Base-by-base conservation (phyloP, 2,888 invertebrate species). In the Litoditis marina region DNA sequence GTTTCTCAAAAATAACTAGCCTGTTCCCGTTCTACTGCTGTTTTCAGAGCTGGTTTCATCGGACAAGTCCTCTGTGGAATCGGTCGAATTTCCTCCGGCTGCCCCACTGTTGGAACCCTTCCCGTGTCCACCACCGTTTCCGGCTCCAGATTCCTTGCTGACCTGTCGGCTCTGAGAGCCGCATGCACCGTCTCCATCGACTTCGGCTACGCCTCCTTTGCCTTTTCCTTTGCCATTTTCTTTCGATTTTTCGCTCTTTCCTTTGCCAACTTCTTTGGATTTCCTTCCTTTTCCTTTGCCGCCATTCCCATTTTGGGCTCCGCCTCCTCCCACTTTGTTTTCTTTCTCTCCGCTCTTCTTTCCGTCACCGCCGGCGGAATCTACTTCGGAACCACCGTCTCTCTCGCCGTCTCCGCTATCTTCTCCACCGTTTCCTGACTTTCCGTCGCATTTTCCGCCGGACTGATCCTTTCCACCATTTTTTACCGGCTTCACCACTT, bases 381-480 rank as follows among this genome's bases (percentile, higher is more conserved):
- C 42, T 11, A 13, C 55, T 19, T 19, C 55, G 11, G 16, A n/a
- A n/a, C n/a, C 32, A 30, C 28, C 2, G 16, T 57, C 44, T 5
- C 51, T 49, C 39, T 39, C 50, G 11, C 42, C 54, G 25, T 46
- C 66, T 19, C 32, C 61, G 42, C 52, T 57, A 7, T 27, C 19
- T 49, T 11, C 49, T 25, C 27, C 49, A 19, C 49, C n/a, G 47
- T 47, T 27, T 49, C 6, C 7, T 31, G 8, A 56, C 13, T 13
- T 8, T 51, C 60, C 63, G 25, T 66, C 47, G 54, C 57, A 57
- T 19, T 54, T 57, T 11, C 59, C 36, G 49, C 28, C 30, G 57
- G 53, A 44, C 19, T 44, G 22, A 49, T 52, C 34, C 52, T 39
- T 54, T 44, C 25, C 53, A 25, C n/a, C 60, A 42, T 44, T 44